Evolutionary conservation across 2,113 vertebrate genomes (phyloP).

Genomic region (Hippoglossus stenolepis): DNA sequence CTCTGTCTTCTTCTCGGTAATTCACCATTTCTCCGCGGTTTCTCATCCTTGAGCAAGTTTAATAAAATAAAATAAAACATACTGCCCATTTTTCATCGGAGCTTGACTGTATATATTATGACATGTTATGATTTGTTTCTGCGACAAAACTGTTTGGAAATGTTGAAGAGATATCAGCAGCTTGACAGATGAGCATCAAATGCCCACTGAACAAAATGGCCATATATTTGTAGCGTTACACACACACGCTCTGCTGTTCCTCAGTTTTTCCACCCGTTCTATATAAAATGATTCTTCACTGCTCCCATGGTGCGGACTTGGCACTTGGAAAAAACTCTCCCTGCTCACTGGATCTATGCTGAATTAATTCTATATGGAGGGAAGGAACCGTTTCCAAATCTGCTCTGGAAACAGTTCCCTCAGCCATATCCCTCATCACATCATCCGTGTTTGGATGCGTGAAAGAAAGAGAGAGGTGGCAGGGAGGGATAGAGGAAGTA

Average conservation of each 20-base stretch:
- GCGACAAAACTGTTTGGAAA: conserved; percentile 38
- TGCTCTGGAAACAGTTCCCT: conserved; percentile 46
- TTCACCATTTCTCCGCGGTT: conserved; percentile 49
- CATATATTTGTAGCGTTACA: neutral
- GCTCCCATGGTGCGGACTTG: conserved; percentile 9
- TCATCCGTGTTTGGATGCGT: conserved; percentile 46
- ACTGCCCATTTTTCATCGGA: conserved; percentile 33
- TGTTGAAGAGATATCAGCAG: conserved; percentile 54
- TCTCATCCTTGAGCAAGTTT: conserved; percentile 49
- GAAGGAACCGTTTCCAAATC: conserved; percentile 41
- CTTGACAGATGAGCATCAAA: conserved; percentile 26
- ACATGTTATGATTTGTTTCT: conserved; percentile 60
- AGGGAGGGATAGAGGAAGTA: conserved; percentile 51
- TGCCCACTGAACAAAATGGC: conserved; percentile 8
- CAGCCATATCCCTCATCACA: conserved; percentile 46
- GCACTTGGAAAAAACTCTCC: conserved; percentile 7
- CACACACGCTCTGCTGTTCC: neutral
- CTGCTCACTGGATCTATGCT: conserved; percentile 45
- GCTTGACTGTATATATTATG: conserved; percentile 45
- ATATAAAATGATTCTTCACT: conserved; percentile 29
- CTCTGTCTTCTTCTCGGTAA: conserved; percentile 51
- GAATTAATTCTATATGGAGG: conserved; percentile 64
- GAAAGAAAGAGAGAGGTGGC: conserved; percentile 52
- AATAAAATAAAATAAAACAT: conserved; percentile 9
- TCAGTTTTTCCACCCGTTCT: conserved; percentile 26